Evolutionary conservation across 2,888 invertebrate genomes (phyloP).

Genomic region (Drosophila pseudotakahashii): DNA sequence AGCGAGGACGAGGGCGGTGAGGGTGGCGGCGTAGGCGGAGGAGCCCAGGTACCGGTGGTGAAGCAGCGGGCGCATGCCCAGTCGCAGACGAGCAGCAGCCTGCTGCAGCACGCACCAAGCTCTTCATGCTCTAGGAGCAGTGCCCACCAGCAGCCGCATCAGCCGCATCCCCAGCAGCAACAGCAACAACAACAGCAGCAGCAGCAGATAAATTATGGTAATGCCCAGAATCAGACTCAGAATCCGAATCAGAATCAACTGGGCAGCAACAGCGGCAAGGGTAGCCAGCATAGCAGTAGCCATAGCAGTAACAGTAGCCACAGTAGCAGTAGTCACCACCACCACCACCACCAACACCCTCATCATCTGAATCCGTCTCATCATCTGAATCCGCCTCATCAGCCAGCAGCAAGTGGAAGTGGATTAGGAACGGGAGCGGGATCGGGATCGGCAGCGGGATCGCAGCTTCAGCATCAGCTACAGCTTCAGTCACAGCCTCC

Average conservation of each 20-base stretch:
- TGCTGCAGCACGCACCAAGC: slow-evolving; percentile 76
- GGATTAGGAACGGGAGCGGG: slow-evolving; percentile 66
- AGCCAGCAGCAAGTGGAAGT: slow-evolving; percentile 69
- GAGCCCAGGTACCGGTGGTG: slow-evolving; percentile 59
- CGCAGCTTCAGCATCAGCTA: slow-evolving; percentile 54
- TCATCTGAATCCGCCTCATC: slow-evolving; percentile 42
- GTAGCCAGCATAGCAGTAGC: slow-evolving; percentile 58
- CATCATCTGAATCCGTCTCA: slow-evolving; percentile 52
- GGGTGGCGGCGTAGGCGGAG: slow-evolving; percentile 80
- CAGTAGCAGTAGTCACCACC: slow-evolving; percentile 64
- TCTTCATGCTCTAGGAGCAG: slow-evolving; percentile 83
- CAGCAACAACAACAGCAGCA: slow-evolving; percentile 83
- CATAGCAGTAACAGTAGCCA: slow-evolving; percentile 65
- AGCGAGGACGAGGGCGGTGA: slow-evolving; percentile 93
- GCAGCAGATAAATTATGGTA: slow-evolving; percentile 72
- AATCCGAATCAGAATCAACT: slow-evolving; percentile 38
- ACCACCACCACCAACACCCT: slow-evolving; percentile 52
- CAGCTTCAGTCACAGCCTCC: slow-evolving; percentile 30
- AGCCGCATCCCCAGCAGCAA: slow-evolving; percentile 66
- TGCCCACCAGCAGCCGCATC: slow-evolving; percentile 68
- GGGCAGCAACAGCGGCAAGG: slow-evolving; percentile 43
- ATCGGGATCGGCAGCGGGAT: slow-evolving; percentile 55
- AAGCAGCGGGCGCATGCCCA: slow-evolving; percentile 83
- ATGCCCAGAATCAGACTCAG: slow-evolving; percentile 55
- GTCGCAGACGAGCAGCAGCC: slow-evolving; percentile 82